phyloP scores from a whole-genome alignment of 92 coral and sea anemone genomes.

The Chrysogorgia sp. region DNA sequence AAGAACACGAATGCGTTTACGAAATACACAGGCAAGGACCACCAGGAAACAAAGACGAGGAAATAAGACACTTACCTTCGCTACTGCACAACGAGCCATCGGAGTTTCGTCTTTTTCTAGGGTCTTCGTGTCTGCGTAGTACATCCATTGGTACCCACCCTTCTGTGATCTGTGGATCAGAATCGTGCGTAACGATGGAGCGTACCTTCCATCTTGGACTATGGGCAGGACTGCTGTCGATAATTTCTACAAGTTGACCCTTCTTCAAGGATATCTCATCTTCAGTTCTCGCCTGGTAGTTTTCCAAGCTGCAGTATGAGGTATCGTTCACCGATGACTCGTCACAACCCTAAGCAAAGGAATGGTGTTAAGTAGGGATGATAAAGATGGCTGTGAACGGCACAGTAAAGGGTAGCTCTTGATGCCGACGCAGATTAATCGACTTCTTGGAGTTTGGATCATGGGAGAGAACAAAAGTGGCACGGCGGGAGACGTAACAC shows the following conservation, averaged over 20 bases:
- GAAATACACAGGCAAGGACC: not conserved
- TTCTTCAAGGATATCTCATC: slow-evolving; percentile 96
- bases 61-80: slow-evolving; percentile 73
- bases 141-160: slow-evolving; percentile 93
- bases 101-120: slow-evolving; percentile 59
- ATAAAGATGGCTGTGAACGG: not conserved
- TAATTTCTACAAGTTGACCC: slow-evolving; percentile 92
- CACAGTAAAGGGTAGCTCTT: too few relatives aligned
- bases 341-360: slow-evolving; percentile 56
- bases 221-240: slow-evolving; percentile 87
- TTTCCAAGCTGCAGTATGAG: slow-evolving; percentile 60
- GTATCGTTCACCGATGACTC: slow-evolving; percentile 4
- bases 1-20: not conserved
- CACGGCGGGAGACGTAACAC: not conserved
- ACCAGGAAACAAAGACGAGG: not conserved
- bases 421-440: too few relatives aligned
- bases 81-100: slow-evolving; percentile 98
- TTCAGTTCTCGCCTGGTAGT: slow-evolving; percentile 80
- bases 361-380: slow-evolving; percentile 62
- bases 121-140: slow-evolving; percentile 79
- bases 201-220: slow-evolving; percentile 94
- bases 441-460: too few relatives aligned
- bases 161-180: slow-evolving; percentile 83
- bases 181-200: slow-evolving; percentile 42
- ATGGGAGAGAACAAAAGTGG: too few relatives aligned